phyloP scores from a whole-genome alignment of 2,888 invertebrate genomes.

The Geotrupes spiniger region DNA sequence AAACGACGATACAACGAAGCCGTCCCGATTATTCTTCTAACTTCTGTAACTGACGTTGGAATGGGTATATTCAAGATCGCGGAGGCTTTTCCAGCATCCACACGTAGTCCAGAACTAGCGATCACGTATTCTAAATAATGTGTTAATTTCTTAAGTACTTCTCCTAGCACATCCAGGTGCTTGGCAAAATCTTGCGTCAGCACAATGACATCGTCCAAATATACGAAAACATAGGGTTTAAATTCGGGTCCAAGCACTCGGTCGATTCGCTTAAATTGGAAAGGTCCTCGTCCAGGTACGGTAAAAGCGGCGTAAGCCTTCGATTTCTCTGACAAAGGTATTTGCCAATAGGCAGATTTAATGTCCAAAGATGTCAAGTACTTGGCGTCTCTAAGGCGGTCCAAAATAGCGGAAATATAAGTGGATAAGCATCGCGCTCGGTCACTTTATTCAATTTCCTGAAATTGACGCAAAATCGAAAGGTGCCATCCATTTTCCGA shows the following conservation, averaged over 20 bases:
- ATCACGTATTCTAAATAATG: constrained; percentile 38
- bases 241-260: constrained; percentile 28
- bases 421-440: constrained; percentile 32
- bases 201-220: constrained; percentile 20
- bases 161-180: constrained; percentile 8
- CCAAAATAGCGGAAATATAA: constrained; percentile 28
- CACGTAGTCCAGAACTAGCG: constrained; percentile 28
- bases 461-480: constrained; percentile 33
- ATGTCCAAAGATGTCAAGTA: constrained; percentile 30
- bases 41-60: constrained; percentile 30
- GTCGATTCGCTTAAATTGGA: constrained; percentile 31
- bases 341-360: constrained; percentile 28
- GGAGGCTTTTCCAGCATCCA: constrained; percentile 26
- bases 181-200: constrained; percentile 12
- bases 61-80: constrained; percentile 24
- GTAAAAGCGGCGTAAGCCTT: constrained; percentile 37
- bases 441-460: constrained; percentile 31
- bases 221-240: constrained; percentile 18
- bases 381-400: constrained; percentile 25
- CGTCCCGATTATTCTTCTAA: constrained; percentile 34
- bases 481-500: constrained; percentile 27
- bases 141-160: constrained; percentile 25
- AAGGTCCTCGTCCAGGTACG: constrained; percentile 32
- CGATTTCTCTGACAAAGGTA: constrained; percentile 32
- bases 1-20: constrained; percentile 34